phyloP scores from a whole-genome alignment of 2,113 vertebrate species.

The Erythrocercus mccallii region DNA sequence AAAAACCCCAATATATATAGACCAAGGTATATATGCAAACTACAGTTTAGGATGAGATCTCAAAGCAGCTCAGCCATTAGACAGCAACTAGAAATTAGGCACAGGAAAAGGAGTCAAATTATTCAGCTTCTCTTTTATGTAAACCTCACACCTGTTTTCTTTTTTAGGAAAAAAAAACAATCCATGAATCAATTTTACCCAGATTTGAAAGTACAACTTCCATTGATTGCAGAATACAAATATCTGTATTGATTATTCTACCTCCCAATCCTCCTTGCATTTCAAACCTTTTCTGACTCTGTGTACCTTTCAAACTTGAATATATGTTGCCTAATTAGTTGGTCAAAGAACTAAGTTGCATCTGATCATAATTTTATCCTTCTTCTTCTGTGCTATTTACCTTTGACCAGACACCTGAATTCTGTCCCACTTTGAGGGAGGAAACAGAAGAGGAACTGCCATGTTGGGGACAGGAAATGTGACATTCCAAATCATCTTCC shows the following conservation, averaged over 20 bases:
- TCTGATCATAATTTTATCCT: background rate
- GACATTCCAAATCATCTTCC: background rate
- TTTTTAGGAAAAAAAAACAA: background rate
- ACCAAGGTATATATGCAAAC: background rate
- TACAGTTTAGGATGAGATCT: background rate
- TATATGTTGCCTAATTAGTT: background rate
- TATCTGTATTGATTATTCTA: slow-evolving; percentile 8
- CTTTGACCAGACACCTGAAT: background rate
- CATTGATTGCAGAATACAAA: slow-evolving; percentile 25
- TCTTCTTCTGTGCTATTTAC: background rate
- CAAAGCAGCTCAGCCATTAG: background rate
- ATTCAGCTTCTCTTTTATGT: background rate
- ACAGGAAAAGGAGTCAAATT: background rate
- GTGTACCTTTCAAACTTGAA: background rate
- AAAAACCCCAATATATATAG: background rate
- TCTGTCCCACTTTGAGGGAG: background rate
- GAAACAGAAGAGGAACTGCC: background rate
- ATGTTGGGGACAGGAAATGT: background rate
- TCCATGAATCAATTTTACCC: background rate
- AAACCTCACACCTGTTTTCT: background rate
- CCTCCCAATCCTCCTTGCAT: background rate
- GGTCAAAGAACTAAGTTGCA: background rate
- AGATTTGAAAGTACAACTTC: slow-evolving; percentile 26
- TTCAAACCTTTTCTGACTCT: background rate
- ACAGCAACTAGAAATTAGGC: background rate